Evolutionary conservation across 2,113 vertebrate species (phyloP).

Genomic region (Lichenostomus cassidix): DNA sequence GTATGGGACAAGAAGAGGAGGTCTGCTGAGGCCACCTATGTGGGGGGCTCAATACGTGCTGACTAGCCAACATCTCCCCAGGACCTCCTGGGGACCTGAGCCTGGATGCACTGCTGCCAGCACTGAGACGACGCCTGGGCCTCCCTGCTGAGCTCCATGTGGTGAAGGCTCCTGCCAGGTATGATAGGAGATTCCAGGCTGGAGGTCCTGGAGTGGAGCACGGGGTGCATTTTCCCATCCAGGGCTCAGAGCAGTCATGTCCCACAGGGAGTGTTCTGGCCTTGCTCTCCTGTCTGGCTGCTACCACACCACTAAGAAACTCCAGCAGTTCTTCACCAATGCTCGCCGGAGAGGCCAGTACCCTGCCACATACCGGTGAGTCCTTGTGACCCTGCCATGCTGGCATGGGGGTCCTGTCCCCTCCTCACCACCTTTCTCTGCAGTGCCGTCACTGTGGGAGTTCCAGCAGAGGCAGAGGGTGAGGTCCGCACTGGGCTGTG

Average conservation of each 20-base stretch:
- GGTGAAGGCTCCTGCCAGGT: slow-evolving; percentile 74
- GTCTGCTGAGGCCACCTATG: rapidly evolving
- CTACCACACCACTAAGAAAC: slow-evolving; percentile 28
- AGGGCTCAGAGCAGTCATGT: background rate
- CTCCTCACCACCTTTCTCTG: background rate
- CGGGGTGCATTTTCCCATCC: background rate
- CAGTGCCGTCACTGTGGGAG: background rate
- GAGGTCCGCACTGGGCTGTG: slow-evolving; percentile 53
- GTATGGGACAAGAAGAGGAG: background rate
- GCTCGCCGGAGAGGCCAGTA: slow-evolving; percentile 30
- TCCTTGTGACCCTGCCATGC: rapidly evolving
- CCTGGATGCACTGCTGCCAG: slow-evolving; percentile 52
- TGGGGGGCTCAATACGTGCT: rapidly evolving
- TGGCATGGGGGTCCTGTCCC: too few species aligned
- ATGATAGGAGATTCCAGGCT: background rate
- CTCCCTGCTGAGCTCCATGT: slow-evolving; percentile 60
- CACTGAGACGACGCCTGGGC: slow-evolving; percentile 62
- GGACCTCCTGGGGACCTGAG: slow-evolving; percentile 62
- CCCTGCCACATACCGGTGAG: background rate
- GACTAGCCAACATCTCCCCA: background rate
- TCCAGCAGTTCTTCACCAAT: slow-evolving; percentile 67
- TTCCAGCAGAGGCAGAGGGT: slow-evolving; percentile 39
- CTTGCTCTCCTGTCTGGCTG: slow-evolving; percentile 78
- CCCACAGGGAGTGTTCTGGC: slow-evolving; percentile 73
- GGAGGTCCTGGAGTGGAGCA: background rate